These are phyloP conservation scores for Timema podura DNA, from an alignment of 2,888 invertebrate genomes.

Conservation along the genomic window DNA sequence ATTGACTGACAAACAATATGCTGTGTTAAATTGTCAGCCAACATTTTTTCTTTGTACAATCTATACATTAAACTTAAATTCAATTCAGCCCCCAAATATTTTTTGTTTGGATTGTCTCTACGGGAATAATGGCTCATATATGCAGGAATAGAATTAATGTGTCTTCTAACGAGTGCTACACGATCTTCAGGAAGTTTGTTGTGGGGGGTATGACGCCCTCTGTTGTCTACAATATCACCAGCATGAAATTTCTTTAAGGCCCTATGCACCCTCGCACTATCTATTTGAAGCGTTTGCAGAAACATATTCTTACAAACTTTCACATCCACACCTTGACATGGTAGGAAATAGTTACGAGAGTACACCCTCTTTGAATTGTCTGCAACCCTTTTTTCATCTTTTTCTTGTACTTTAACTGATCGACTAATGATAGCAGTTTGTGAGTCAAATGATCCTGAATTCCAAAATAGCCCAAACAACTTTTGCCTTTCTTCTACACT, in stretches of 20 bases:
- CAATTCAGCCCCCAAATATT: not conserved
- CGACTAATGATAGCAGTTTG: constrained; percentile 11
- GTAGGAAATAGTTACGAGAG: constrained; percentile 8
- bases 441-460: not conserved
- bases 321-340: constrained; percentile 2
- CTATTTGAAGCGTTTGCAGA: constrained; percentile 7
- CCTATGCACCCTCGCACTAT: constrained; percentile 7
- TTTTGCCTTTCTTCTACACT: not conserved
- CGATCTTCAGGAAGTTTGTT: constrained; percentile 11
- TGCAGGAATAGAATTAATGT: constrained; percentile 7
- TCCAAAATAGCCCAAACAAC: not conserved
- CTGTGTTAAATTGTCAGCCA: not conserved
- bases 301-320: constrained; percentile 12
- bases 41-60: constrained; percentile 14
- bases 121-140: constrained; percentile 5
- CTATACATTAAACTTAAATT: constrained; percentile 8
- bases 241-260: constrained; percentile 1
- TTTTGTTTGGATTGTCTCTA: constrained; percentile 10
- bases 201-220: constrained; percentile 3
- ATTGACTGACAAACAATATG: not conserved
- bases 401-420: constrained; percentile 1
- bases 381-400: not conserved
- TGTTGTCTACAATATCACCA: constrained; percentile 2
- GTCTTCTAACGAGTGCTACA: not conserved
- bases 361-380: not conserved